phyloP scores from a whole-genome alignment of 2,113 vertebrate species.

The Pimephales promelas region DNA sequence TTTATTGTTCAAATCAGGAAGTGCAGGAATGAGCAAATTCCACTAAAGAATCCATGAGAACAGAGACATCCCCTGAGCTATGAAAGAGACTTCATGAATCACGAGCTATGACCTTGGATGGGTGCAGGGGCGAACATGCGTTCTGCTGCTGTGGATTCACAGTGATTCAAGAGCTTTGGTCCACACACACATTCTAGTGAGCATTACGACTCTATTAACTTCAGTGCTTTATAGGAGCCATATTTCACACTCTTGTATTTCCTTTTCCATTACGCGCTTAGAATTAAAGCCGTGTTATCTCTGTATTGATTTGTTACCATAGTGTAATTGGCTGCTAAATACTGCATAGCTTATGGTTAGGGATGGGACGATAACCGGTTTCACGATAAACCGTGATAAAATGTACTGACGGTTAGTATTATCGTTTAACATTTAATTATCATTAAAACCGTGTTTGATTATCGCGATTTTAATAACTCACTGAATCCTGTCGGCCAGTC shows the following conservation, averaged over 20 bases:
- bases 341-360: not conserved
- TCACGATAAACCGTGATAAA: too few species aligned
- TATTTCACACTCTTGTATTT: not conserved
- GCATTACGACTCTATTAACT: not conserved
- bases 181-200: not conserved
- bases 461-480: too few species aligned
- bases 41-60: not conserved
- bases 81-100: not conserved
- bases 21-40: not conserved
- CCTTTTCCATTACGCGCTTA: not conserved
- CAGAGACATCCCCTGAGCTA: not conserved
- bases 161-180: too few species aligned
- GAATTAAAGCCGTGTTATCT: not conserved
- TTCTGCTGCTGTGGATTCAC: not conserved
- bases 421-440: too few species aligned
- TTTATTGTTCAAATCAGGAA: not conserved
- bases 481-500: too few species aligned
- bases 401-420: too few species aligned
- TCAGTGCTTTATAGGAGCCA: not conserved
- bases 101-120: not conserved
- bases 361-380: too few species aligned
- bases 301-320: not conserved
- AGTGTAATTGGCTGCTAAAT: not conserved
- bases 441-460: too few species aligned
- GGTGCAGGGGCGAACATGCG: not conserved